Conservation (phyloP, 1,140 invertebrate genomes). For the Phymastichus coffea region DNA sequence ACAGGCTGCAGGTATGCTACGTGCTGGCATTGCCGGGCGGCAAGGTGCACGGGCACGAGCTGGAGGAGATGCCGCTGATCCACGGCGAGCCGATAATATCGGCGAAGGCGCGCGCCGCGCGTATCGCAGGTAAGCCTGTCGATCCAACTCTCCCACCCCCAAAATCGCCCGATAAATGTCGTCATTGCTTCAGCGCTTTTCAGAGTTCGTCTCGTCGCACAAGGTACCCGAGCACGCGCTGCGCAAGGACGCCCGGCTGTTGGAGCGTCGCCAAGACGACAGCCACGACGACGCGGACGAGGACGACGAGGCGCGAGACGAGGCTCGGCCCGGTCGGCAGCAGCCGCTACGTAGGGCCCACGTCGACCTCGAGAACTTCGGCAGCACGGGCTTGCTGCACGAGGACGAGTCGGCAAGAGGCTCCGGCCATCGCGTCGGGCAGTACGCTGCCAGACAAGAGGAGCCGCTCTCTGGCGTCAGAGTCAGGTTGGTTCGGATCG, state of each 20-base stretch:
- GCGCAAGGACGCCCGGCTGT: conserved; percentile 37
- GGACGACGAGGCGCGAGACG: conserved; percentile 39
- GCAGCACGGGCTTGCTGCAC: conserved; percentile 43
- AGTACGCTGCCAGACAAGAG: conserved; percentile 35
- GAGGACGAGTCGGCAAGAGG: conserved; percentile 31
- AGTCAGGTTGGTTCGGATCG: conserved; percentile 40
- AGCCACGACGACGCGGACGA: conserved; percentile 34
- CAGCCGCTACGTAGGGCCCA: too few species aligned
- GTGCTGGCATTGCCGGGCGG: not conserved
- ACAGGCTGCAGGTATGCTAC: not conserved
- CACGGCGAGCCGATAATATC: conserved; percentile 2
- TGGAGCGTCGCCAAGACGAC: conserved; percentile 42
- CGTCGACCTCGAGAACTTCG: conserved; percentile 48
- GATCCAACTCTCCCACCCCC: not conserved
- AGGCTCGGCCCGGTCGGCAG: too few species aligned
- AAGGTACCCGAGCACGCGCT: conserved; percentile 40
- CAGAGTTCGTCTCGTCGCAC: conserved; percentile 49
- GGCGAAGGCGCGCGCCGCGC: not conserved
- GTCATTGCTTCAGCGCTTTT: conserved; percentile 21
- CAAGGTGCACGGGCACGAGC: too few species aligned
- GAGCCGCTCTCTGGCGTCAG: conserved; percentile 44
- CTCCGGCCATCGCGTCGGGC: conserved; percentile 25
- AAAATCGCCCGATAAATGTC: not conserved
- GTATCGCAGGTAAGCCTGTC: not conserved
- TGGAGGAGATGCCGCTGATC: not conserved